Conservation (phyloP, 2,888 invertebrate genomes). For the Ornithoptera alexandrae region DNA sequence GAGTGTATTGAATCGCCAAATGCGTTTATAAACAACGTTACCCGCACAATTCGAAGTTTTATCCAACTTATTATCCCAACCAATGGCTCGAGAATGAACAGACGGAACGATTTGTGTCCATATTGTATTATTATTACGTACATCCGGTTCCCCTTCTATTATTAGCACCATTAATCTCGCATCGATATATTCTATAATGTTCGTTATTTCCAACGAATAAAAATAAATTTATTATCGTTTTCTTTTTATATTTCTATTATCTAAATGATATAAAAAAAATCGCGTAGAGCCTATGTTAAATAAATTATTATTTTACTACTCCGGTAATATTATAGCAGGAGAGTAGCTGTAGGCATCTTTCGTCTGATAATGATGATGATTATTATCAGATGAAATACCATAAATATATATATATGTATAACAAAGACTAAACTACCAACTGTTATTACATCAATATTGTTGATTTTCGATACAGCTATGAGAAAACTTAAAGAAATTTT, state of each 20-base stretch:
- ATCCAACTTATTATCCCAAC: conserved; percentile 26
- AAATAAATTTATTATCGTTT: not conserved
- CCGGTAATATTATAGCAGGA: too few species aligned
- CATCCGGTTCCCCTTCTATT: conserved; percentile 20
- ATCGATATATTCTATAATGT: conserved; percentile 6
- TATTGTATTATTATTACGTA: conserved; percentile 16
- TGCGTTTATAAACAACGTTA: conserved; percentile 22
- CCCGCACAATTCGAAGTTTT: not conserved
- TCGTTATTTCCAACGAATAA: not conserved
- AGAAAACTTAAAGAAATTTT: too few species aligned
- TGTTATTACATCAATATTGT: too few species aligned
- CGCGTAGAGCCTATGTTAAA: too few species aligned
- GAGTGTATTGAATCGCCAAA: conserved; percentile 13
- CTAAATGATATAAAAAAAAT: not conserved
- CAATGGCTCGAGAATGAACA: conserved; percentile 24
- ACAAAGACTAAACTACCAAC: too few species aligned
- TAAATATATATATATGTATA: too few species aligned
- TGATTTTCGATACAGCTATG: too few species aligned
- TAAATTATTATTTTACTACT: too few species aligned
- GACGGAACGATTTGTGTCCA: conserved; percentile 18
- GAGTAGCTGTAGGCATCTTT: too few species aligned
- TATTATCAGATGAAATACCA: too few species aligned
- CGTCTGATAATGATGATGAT: too few species aligned
- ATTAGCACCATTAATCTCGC: conserved; percentile 13
- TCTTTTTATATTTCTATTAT: not conserved